Conservation (phyloP, 2,888 invertebrate genomes). For the Seira sanloemensis region DNA sequence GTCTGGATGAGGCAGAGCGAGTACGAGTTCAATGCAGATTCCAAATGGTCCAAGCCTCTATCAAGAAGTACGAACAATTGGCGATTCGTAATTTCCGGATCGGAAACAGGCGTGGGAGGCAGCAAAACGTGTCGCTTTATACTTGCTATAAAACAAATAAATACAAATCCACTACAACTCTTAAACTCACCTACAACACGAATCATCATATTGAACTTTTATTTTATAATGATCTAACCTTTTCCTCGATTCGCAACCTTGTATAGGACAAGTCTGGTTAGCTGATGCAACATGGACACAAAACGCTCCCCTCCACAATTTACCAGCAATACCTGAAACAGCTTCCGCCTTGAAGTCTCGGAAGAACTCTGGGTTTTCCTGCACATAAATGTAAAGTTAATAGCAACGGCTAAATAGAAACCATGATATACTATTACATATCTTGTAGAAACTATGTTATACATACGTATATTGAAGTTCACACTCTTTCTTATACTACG, state of each 20-base stretch:
- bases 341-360: constrained; percentile 32
- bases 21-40: too few species aligned
- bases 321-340: constrained; percentile 50
- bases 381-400: neutral
- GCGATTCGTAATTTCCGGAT: constrained; percentile 48
- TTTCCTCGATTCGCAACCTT: constrained; percentile 14
- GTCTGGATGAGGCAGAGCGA: too few species aligned
- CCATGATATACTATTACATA: neutral
- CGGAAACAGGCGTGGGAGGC: constrained; percentile 18
- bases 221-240: too few species aligned
- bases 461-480: too few species aligned
- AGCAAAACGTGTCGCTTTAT: constrained; percentile 28
- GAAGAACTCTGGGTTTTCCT: constrained; percentile 55
- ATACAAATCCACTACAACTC: too few species aligned
- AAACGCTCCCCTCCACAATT: constrained; percentile 66
- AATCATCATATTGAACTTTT: too few species aligned
- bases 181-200: too few species aligned
- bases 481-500: neutral
- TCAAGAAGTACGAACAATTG: constrained; percentile 34
- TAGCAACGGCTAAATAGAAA: neutral
- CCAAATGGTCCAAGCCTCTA: too few species aligned
- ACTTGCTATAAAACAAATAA: neutral
- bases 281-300: constrained; percentile 37
- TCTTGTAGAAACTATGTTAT: neutral
- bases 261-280: constrained; percentile 41